Evolutionary conservation across 2,113 vertebrate genomes (phyloP), one percentile per base, ranked within the genome.

Genomic region (Bufo gargarizans): DNA sequence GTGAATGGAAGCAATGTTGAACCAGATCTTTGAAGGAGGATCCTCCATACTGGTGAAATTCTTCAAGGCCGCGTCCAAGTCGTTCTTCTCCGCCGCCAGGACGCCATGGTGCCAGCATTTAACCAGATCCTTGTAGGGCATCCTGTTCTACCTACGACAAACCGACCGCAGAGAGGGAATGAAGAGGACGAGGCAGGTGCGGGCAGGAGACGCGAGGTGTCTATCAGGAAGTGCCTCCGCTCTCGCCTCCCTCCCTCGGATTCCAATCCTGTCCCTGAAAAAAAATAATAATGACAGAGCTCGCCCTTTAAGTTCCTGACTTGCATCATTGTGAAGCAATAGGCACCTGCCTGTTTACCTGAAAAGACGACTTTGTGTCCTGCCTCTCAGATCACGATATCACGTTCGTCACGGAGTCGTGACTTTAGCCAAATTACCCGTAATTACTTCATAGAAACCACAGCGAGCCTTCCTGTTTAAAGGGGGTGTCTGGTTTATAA

Each of bases 101-200:
- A 95, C 95, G 0, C 95, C 96, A 53, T 90, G 91, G 8, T 97
- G 91, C 97, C 97, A 98, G 89, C 95, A 77, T 77, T 89, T 90
- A 87, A 99, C 89, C 47, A 96, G 89, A 89, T 97, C 97, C 6
- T 92, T 94, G 90, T 97, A 96, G 7, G 94, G 93, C 97, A 97
- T 97, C 50, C 63, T 78, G 45, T 4, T 0, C 22, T 55, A 9
- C 50, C 22, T 55, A 9, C 50, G n/a, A 71, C 49, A 53, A 77
- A 10, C 4, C 61, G 69, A 13, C 43, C 55, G 2, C 11, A 49
- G 6, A 3, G 71, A 7, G 58, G 22, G 2, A 49, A 20, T 4
- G 45, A 14, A 65, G 47, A 49, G 9, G 16, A 56, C 53, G 59
- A 3, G n/a, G 1, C 67, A 76, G 72, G 56, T 77, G 16, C 11